Percentiles rank a stretch among this genome's conserved stretches.
Conservation (phyloP, 2,888 invertebrate genomes). For the Arrhopalites spinosus region DNA sequence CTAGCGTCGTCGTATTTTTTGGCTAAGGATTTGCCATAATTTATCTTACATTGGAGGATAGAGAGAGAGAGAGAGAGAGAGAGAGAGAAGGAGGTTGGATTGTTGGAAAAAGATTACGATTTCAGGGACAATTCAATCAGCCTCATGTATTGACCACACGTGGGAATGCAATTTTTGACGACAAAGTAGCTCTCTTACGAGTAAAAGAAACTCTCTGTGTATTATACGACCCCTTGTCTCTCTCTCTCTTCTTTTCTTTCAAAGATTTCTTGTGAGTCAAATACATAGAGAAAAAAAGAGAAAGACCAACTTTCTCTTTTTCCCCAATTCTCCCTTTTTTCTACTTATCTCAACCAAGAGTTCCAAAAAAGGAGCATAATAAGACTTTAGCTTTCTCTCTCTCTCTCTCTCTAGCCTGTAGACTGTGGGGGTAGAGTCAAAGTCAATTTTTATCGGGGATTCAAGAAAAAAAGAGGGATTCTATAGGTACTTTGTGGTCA, state of each 20-base stretch:
- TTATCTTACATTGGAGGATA: neutral
- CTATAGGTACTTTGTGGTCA: no score
- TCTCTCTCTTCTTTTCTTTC: no score
- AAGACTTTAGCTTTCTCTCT: neutral
- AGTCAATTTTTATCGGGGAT: no score
- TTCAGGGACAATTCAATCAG: constrained; percentile 4
- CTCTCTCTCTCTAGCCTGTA: neutral
- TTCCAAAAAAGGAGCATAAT: neutral
- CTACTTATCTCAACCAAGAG: neutral
- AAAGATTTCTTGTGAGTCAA: neutral
- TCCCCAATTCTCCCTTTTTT: neutral
- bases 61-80: neutral
- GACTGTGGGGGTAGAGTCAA: neutral
- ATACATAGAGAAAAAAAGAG: neutral
- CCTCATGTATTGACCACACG: neutral
- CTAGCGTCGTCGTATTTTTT: neutral
- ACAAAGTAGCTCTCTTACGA: constrained; percentile 2
- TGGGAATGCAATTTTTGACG: neutral
- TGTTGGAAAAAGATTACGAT: neutral
- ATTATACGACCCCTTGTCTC: no score
- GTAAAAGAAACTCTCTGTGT: neutral
- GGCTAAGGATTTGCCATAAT: neutral
- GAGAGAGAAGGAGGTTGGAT: neutral
- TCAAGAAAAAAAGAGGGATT: no score
- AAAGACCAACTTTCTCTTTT: neutral